Conservation (phyloP, 2,113 vertebrate species). For the Stigmatopora nigra region DNA sequence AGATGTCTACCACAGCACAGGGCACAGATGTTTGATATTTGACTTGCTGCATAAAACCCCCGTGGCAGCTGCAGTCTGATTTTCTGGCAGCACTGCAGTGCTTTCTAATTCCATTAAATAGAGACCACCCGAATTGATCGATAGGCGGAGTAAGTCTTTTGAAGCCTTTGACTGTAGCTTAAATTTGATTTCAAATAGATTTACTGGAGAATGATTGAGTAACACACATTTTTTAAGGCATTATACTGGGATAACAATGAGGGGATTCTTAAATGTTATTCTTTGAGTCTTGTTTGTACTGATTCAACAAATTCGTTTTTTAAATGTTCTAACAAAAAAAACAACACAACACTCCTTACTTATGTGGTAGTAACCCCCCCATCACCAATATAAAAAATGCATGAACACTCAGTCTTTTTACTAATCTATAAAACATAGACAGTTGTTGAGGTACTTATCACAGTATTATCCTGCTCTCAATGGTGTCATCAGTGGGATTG, state of each 20-base stretch:
- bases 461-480: conserved; percentile 1
- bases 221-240: background rate
- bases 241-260: background rate
- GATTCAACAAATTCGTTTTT: too few relatives aligned
- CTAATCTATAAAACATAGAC: conserved; percentile 35
- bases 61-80: background rate
- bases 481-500: background rate
- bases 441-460: conserved; percentile 16
- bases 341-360: background rate
- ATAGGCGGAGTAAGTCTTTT: background rate
- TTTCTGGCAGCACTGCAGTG: background rate
- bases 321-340: background rate
- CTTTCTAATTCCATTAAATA: background rate
- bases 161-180: background rate
- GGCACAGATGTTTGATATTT: conserved; percentile 21
- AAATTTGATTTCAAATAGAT: background rate
- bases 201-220: background rate
- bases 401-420: conserved; percentile 29
- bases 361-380: background rate
- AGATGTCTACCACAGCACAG: conserved; percentile 14
- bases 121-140: background rate
- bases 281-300: background rate
- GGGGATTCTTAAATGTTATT: background rate
- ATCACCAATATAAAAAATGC: conserved; percentile 31
- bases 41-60: conserved; percentile 10